Conservation (phyloP, 2,113 vertebrate species). For the Orientallactaga bullata region DNA sequence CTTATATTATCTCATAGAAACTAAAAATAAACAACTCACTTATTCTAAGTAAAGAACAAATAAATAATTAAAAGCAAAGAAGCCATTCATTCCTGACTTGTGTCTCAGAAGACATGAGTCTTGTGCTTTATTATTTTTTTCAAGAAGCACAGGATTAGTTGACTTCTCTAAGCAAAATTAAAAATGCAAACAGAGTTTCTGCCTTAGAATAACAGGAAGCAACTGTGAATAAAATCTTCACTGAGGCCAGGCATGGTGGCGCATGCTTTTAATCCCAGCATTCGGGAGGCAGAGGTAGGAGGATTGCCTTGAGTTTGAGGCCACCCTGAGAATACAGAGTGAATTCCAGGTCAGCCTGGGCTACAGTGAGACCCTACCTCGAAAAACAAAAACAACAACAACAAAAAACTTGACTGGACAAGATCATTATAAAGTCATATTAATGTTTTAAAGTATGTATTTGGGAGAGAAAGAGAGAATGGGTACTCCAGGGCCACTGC, state of each 20-base stretch:
- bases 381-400: too few relatives aligned
- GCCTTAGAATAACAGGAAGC: not conserved
- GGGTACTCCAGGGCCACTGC: too few relatives aligned
- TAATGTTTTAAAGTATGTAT: not conserved
- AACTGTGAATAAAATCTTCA: not conserved
- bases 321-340: too few relatives aligned
- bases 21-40: constrained; percentile 19
- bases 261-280: too few relatives aligned
- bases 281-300: too few relatives aligned
- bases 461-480: too few relatives aligned
- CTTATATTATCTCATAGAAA: constrained; percentile 28
- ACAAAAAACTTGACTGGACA: not conserved
- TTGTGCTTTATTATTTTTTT: constrained; percentile 31
- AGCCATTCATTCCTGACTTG: constrained; percentile 61
- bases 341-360: too few relatives aligned
- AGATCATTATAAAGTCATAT: not conserved
- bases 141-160: not conserved
- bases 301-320: too few relatives aligned
- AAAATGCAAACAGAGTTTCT: not conserved
- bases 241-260: too few relatives aligned
- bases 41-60: not conserved
- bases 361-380: too few relatives aligned
- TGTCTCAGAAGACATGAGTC: constrained; percentile 53
- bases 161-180: not conserved
- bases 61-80: not conserved